Conservation (phyloP, 2,888 invertebrate species). For the Tenthredo amoena region DNA sequence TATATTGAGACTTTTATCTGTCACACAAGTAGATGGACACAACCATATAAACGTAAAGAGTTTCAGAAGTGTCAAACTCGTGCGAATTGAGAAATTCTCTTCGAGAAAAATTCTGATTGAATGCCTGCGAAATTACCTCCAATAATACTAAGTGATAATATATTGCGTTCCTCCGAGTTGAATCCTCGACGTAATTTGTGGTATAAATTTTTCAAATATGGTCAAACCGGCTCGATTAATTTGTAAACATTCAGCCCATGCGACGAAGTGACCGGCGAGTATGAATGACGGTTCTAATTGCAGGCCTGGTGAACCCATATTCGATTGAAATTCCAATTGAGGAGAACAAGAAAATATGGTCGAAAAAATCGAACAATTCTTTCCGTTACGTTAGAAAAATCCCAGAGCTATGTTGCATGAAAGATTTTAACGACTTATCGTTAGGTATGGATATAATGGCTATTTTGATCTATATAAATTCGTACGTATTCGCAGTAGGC, state of each 20-base stretch:
- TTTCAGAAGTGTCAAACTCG: background rate
- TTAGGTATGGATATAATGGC: too few species aligned
- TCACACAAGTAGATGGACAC: background rate
- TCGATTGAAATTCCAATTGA: background rate
- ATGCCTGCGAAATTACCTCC: background rate
- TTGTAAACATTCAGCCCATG: background rate
- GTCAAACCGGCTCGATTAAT: background rate
- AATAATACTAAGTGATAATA: background rate
- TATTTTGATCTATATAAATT: background rate
- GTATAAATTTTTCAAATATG: background rate
- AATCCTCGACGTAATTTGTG: background rate
- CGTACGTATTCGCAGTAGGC: background rate
- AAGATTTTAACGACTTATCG: background rate
- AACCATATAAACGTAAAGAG: background rate
- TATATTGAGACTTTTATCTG: background rate
- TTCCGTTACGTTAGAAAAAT: background rate
- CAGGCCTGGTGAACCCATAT: background rate
- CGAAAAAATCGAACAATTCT: background rate
- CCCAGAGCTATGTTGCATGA: background rate
- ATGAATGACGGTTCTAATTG: conserved; percentile 2
- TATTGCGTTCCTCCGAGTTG: background rate
- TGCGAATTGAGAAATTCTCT: background rate
- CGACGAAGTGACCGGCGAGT: background rate
- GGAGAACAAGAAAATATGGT: background rate
- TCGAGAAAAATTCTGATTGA: background rate